Evolutionary conservation across 2,888 invertebrate species (phyloP), one percentile per base, ranked within the genome.

Genomic region (Vandiemenella viatica): DNA sequence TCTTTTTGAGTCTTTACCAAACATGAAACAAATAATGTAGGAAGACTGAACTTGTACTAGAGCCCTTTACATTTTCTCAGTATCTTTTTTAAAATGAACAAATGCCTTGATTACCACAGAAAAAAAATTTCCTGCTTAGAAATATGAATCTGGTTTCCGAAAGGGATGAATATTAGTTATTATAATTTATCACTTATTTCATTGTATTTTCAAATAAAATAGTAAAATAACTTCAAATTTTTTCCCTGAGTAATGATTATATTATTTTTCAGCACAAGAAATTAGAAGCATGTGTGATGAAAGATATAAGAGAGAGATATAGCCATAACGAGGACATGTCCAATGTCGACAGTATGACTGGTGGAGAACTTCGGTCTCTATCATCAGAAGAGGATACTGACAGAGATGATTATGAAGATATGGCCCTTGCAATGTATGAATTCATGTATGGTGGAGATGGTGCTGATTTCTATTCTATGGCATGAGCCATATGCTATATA

Each of bases 261-360:
- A n/a, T n/a, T 2, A 32, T 4, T 32, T 32, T 32, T 32, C 63
- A 75, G 73, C 79, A 80, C 66, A 80, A 80, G 67, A 80, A 80
- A 60, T 60, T 80, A 46, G 80, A 80, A 61, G 78, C 79, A 0
- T 80, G 80, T 61, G 76, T 80, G 54, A 78, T 80, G 79, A 80
- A 80, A 59, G 80, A 80, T 58, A 76, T 80, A 49, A 69, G 78
- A 19, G 79, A 80, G 54, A 66, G 66, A 58, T 53, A 51, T 43
- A 43, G 65, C 63, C 56, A 55, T 13, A 63, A 65, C 46, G 70
- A 71, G 32, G 74, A 75, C 7, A 32, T 32, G 32, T 32, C 32
- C 4, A n/a, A 32, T n/a, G 32, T 32, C 3, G 32, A 32, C 2
- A 4, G 32, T n/a, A 32, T 32, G 32, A n/a, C 32, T 4, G 32